A percentile compares a stretch with the other conserved stretches of the same genome.
These are phyloP conservation scores for Oreochromis spilurus DNA, from an alignment of 2,113 vertebrate genomes.

Conservation along the genomic window DNA sequence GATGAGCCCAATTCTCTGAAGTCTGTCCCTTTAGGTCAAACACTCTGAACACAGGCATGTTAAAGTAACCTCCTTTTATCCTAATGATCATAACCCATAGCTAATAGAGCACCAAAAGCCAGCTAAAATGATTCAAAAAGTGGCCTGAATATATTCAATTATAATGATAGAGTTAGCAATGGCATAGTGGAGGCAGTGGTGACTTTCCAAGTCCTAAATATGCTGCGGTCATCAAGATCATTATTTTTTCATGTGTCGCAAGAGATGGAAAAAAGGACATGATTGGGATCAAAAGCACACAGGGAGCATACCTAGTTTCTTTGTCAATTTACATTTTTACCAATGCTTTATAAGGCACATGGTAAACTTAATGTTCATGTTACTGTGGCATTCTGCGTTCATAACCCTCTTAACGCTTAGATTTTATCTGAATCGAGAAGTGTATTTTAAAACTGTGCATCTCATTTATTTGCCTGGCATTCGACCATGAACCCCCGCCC, in stretches of 20 bases:
- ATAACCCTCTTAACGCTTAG: background rate
- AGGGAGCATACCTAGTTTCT: background rate
- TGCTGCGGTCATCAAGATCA: slow-evolving; percentile 58
- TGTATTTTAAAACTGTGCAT: slow-evolving; percentile 1
- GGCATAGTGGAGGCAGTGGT: background rate
- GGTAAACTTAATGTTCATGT: background rate
- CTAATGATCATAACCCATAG: slow-evolving; percentile 56
- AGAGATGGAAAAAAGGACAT: slow-evolving; percentile 35
- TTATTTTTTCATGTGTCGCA: slow-evolving; percentile 52
- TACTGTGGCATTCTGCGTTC: background rate
- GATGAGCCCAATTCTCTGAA: slow-evolving; percentile 55
- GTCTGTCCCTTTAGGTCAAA: slow-evolving; percentile 44
- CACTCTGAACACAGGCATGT: slow-evolving; percentile 38
- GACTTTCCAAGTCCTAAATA: slow-evolving; percentile 53
- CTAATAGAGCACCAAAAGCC: slow-evolving; percentile 66
- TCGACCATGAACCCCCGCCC: background rate
- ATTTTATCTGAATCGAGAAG: background rate
- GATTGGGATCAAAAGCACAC: slow-evolving; percentile 45
- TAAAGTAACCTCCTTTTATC: slow-evolving; percentile 62
- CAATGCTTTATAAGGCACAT: background rate
- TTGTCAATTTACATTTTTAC: slow-evolving; percentile 8
- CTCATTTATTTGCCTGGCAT: slow-evolving; percentile 21
- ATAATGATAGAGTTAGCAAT: slow-evolving; percentile 46
- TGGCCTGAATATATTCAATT: slow-evolving; percentile 56
- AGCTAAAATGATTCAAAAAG: slow-evolving; percentile 55